phyloP scores from a whole-genome alignment of 2,797 vertebrate species.

The Xerus rutilus region DNA sequence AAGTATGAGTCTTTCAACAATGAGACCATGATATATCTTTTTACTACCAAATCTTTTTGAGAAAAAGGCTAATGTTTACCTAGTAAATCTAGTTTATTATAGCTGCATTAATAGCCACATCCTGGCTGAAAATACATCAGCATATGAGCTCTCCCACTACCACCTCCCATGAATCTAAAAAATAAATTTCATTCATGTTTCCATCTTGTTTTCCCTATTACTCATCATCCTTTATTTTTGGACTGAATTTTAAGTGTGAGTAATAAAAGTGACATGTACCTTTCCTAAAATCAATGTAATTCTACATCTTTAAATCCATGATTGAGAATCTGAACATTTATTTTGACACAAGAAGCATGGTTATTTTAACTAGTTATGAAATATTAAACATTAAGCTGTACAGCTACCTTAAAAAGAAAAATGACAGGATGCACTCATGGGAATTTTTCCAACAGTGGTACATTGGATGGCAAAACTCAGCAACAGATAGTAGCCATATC shows the following conservation, averaged over 20 bases:
- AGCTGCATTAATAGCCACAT: constrained; percentile 3
- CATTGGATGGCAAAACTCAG: background rate
- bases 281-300: constrained; percentile 33
- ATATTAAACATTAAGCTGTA: constrained; percentile 39
- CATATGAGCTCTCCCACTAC: background rate
- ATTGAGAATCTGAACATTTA: constrained; percentile 31
- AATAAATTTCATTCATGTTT: background rate
- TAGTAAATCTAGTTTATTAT: constrained; percentile 11
- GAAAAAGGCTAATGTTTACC: background rate
- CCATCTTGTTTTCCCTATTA: background rate
- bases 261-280: background rate
- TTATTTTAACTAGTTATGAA: constrained; percentile 47
- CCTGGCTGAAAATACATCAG: background rate
- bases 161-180: constrained; percentile 1
- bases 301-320: constrained; percentile 14
- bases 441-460: constrained; percentile 3
- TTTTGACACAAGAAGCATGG: constrained; percentile 39
- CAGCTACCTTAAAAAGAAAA: constrained; percentile 45
- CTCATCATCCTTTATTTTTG: background rate
- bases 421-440: background rate
- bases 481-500: background rate
- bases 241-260: background rate
- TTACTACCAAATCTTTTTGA: background rate
- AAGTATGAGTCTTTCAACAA: background rate
- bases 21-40: background rate